These are phyloP conservation scores for Lagopus muta DNA, from an alignment of 2,113 vertebrate species.

Conservation along the genomic window DNA sequence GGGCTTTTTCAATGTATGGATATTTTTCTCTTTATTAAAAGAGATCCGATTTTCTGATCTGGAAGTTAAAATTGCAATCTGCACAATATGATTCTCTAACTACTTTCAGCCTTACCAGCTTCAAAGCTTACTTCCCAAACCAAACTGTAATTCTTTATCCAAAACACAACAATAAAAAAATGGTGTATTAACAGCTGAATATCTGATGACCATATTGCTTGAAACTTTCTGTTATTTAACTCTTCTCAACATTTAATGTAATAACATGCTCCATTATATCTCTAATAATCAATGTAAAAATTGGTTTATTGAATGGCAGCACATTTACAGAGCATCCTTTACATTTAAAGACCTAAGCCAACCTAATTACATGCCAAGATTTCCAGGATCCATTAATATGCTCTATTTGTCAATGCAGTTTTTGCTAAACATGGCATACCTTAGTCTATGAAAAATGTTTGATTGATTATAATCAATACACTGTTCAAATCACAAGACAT, in stretches of 20 bases:
- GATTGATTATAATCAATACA: constrained; percentile 13
- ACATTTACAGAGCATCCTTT: background rate
- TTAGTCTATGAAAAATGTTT: background rate
- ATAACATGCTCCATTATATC: background rate
- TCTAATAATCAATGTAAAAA: background rate
- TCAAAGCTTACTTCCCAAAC: background rate
- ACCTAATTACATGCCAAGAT: background rate
- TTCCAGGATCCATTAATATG: background rate
- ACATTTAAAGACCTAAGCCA: background rate
- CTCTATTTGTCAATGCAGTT: background rate
- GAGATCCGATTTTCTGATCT: background rate
- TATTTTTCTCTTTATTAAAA: background rate
- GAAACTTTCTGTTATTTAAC: background rate
- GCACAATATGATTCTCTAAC: background rate
- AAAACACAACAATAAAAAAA: background rate
- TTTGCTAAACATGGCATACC: background rate
- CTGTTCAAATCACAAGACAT: background rate
- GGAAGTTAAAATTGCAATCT: background rate
- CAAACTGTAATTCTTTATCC: background rate
- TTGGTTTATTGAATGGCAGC: background rate
- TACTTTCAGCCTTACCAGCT: background rate
- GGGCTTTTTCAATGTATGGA: background rate
- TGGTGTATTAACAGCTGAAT: background rate
- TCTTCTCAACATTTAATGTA: background rate
- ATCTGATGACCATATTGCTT: background rate